Conservation (phyloP, 2,113 vertebrate genomes). For the Apteryx mantelli region DNA sequence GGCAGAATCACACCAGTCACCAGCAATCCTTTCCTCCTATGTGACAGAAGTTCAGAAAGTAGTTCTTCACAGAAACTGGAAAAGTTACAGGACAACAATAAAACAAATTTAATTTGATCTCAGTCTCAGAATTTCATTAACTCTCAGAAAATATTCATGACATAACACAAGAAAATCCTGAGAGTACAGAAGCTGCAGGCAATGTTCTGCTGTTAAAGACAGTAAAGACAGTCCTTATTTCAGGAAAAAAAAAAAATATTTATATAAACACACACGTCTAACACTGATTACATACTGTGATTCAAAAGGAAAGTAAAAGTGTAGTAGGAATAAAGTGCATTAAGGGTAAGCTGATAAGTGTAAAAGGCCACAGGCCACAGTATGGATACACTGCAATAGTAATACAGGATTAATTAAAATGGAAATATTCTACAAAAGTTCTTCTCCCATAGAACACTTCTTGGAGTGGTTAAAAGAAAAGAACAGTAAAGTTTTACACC, state of each 20-base stretch:
- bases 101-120: accelerated
- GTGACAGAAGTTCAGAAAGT: background rate
- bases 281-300: background rate
- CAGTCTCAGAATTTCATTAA: background rate
- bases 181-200: background rate
- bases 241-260: background rate
- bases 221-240: background rate
- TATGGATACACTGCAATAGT: background rate
- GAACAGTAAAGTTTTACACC: background rate
- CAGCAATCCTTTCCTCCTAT: background rate
- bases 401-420: background rate
- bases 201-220: background rate
- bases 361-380: background rate
- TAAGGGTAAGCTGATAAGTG: background rate
- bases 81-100: background rate
- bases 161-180: background rate
- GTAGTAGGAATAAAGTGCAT: background rate
- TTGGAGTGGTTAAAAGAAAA: background rate
- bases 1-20: background rate
- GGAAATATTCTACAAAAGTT: background rate
- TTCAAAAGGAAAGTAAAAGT: background rate
- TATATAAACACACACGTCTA: background rate
- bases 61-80: background rate
- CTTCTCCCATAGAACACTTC: background rate
- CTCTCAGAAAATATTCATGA: background rate